Evolutionary conservation across 2,888 invertebrate genomes (phyloP).

Genomic region (Hemaris fuciformis): DNA sequence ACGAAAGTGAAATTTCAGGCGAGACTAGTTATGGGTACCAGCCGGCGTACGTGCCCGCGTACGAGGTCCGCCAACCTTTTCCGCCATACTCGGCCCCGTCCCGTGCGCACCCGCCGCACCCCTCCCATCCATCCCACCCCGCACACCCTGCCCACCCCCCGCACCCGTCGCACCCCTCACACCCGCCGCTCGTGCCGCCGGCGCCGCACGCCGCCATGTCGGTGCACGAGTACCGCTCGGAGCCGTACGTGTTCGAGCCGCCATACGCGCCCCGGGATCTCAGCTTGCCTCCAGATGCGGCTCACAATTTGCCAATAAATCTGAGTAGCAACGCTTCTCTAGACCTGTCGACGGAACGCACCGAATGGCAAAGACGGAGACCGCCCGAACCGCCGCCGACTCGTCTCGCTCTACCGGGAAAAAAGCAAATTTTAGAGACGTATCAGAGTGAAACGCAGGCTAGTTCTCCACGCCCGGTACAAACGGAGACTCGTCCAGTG

Average conservation of each 20-base stretch:
- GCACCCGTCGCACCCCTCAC: conserved; percentile 40
- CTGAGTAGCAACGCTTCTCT: conserved; percentile 74
- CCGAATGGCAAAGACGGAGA: conserved; percentile 65
- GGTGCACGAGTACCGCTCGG: conserved; percentile 60
- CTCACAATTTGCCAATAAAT: conserved; percentile 74
- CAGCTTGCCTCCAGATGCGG: conserved; percentile 50
- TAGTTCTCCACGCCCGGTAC: conserved; percentile 47
- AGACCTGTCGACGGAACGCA: conserved; percentile 67
- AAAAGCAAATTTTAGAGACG: conserved; percentile 74
- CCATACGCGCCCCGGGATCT: conserved; percentile 58
- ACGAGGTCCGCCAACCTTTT: conserved; percentile 44
- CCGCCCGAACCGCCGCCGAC: conserved; percentile 61
- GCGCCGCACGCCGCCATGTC: conserved; percentile 40
- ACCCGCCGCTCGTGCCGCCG: conserved; percentile 40
- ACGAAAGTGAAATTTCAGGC: conserved; percentile 52
- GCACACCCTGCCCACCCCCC: conserved; percentile 39
- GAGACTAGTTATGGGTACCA: conserved; percentile 54
- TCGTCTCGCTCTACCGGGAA: conserved; percentile 70
- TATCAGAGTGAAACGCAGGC: conserved; percentile 72
- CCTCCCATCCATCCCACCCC: conserved; percentile 43
- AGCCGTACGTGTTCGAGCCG: conserved; percentile 59
- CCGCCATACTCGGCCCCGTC: conserved; percentile 40
- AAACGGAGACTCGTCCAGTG: conserved; percentile 32
- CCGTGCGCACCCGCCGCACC: conserved; percentile 40
- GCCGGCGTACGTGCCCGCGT: conserved; percentile 47